phyloP scores from a whole-genome alignment of 2,797 vertebrate species.

The Megalops cyprinoides region DNA sequence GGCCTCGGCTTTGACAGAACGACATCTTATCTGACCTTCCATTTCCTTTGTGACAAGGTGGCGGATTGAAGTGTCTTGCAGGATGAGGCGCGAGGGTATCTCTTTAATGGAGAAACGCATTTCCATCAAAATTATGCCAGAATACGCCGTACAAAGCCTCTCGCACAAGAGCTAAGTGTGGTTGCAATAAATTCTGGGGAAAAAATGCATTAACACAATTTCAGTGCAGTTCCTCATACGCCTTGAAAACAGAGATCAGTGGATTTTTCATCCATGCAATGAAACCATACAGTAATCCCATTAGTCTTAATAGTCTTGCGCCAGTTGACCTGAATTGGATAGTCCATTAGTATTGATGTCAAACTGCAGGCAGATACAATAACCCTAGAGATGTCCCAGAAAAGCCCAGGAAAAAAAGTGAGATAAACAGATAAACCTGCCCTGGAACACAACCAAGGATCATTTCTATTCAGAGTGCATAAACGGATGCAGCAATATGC shows the following conservation, averaged over 20 bases:
- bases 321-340: not conserved
- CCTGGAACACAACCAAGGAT: not conserved
- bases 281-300: not conserved
- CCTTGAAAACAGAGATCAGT: not conserved
- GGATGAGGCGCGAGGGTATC: not conserved
- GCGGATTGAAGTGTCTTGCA: not conserved
- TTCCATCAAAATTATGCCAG: not conserved
- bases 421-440: not conserved
- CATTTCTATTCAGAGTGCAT: not conserved
- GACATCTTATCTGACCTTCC: slow-evolving; percentile 64
- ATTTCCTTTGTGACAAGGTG: slow-evolving; percentile 38
- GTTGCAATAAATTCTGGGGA: not conserved
- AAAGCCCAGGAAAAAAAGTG: not conserved
- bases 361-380: not conserved
- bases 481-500: not conserved
- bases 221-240: not conserved
- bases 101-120: not conserved
- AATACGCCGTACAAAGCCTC: not conserved
- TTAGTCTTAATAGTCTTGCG: not conserved
- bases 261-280: not conserved
- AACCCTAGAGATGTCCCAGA: not conserved
- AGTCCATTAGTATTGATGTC: slow-evolving; percentile 1
- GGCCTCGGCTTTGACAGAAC: slow-evolving; percentile 58
- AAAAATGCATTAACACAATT: not conserved
- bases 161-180: not conserved